Base-by-base conservation (phyloP, 2,888 invertebrate species). In the Thymelicus sylvestris region DNA sequence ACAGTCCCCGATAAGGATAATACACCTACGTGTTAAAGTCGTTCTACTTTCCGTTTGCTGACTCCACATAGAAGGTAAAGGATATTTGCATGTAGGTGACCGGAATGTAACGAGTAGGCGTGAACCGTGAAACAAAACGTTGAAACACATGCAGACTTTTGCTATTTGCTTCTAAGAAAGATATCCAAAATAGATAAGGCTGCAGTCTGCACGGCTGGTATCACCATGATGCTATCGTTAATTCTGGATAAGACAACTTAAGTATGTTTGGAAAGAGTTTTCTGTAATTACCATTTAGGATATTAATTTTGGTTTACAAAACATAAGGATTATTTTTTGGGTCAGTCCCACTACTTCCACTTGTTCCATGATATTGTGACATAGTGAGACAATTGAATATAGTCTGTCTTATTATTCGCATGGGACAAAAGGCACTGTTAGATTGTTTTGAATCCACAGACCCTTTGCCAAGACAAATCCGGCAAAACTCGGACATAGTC, bases 21-120 rank as follows among this genome's bases (percentile, higher is more conserved):
- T 79, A 77, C 79, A 62, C 74, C 74, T 74, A 74, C 76, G 62
- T 73, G 72, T 68, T 59, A 74, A 74, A 78, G 75, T 74, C 73
- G 82, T 81, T 82, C 84, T 74, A 86, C 83, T 86, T 87, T 81
- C 77, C 77, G 75, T 76, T 69, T 74, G 73, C 72, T 74, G 74
- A 76, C 73, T 79, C 74, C 73, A 77, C 81, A 78, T 82, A 86
- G 81, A 84, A 85, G 87, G 84, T 73, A 70, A 76, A 81, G 79
- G 77, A 84, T 80, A 86, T 88, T 88, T 85, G 83, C 85, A 89
- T 87, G 68, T 81, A 86, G 83, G 86, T 87, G 86, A 85, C 85
- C 83, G 81, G 81, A 78, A 79, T 80, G 78, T 78, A 81, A 79
- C 79, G 77, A 75, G 87, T 86, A 80, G 87, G 87, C 81, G 87